Percentiles rank a stretch among this genome's conserved stretches.
phyloP scores from a whole-genome alignment of 1,140 invertebrate genomes.

The Drosophila auraria region DNA sequence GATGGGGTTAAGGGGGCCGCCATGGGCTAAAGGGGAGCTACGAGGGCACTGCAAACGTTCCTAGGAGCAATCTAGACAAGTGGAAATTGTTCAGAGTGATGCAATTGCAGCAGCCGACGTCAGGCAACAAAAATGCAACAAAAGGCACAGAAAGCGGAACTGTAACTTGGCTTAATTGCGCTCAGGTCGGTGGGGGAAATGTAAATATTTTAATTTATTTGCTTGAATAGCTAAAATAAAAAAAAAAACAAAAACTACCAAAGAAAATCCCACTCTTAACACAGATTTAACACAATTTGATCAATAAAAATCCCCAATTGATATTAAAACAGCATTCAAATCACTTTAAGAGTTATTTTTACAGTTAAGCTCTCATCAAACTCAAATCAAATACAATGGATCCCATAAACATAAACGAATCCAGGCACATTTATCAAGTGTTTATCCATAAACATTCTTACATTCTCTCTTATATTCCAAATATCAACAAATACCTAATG shows the following conservation, averaged over 20 bases:
- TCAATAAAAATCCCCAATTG: background rate
- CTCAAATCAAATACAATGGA: background rate
- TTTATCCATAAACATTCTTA: constrained; percentile 11
- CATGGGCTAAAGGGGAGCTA: background rate
- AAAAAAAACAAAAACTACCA: too few relatives aligned
- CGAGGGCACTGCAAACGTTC: constrained; percentile 23
- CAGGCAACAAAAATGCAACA: constrained; percentile 29
- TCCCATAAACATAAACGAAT: background rate
- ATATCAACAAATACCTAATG: constrained; percentile 12
- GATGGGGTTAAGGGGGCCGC: background rate
- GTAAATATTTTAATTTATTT: background rate
- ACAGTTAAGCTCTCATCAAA: background rate
- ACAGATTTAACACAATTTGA: background rate
- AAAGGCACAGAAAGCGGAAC: constrained; percentile 31
- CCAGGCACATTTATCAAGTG: constrained; percentile 18
- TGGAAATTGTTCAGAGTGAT: constrained; percentile 49
- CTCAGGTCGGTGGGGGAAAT: background rate
- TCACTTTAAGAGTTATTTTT: background rate
- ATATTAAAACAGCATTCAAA: background rate
- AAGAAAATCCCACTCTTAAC: too few relatives aligned
- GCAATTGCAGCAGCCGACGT: constrained; percentile 45
- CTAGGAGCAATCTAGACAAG: constrained; percentile 42
- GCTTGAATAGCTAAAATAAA: background rate
- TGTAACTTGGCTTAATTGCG: constrained; percentile 3
- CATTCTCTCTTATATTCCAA: background rate